Evolutionary conservation across 2,888 invertebrate genomes (phyloP), one percentile per base, ranked within the genome.

Genomic region (Papilio elwesi): DNA sequence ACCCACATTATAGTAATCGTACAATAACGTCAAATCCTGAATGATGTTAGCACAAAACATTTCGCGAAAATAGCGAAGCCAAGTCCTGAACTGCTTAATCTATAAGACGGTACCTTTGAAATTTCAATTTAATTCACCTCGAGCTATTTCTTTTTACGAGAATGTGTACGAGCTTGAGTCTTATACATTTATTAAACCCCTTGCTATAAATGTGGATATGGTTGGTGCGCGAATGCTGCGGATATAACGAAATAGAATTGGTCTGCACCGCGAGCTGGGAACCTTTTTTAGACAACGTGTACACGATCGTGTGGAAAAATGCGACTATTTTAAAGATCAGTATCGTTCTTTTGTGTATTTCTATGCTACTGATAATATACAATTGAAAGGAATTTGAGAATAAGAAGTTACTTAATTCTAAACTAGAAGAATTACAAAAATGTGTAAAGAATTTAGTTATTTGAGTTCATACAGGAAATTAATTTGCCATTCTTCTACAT

Each of bases 111-210:
- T 75, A 73, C 74, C 71, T 70, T 74, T 74, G 76, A 82, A 80
- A 82, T 83, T 82, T 81, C 79, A 84, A 81, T 81, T 83, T 83
- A 80, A 81, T 79, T 83, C 79, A 79, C 74, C 73, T 74, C 76
- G 74, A 73, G 79, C 78, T 78, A 78, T 80, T 79, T 77, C 79
- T 79, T 82, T 79, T 81, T 81, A 79, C 78, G 75, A 75, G 72
- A 74, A 77, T 67, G 74, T 75, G 73, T 70, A 67, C 49, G 70
- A 69, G 74, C 70, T 76, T 74, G 73, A 75, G 73, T 73, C 67
- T 75, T 73, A 65, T 74, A 74, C 74, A 76, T 76, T 71, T 74
- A 68, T 74, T 66, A 76, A 64, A 71, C 72, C 67, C 72, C 68
- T 55, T 64, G 68, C 70, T 70, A 66, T 66, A 76, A 68, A 72